Percentiles rank a stretch among this genome's conserved stretches.
phyloP scores from a whole-genome alignment of 2,113 vertebrate genomes.

The Notiomystis cincta region DNA sequence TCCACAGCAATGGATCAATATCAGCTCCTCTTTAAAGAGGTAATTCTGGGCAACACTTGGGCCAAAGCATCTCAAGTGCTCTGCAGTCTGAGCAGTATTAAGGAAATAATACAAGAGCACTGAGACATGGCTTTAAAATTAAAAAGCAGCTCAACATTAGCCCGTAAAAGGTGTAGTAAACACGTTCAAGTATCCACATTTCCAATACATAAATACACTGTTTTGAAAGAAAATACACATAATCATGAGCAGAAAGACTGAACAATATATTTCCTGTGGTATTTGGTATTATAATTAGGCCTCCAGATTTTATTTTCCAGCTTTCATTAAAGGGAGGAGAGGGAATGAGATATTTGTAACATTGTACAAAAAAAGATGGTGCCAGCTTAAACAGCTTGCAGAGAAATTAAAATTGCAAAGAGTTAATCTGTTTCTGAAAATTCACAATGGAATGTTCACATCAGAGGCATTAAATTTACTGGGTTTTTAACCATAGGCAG shows the following conservation, averaged over 20 bases:
- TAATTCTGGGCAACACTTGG: background rate
- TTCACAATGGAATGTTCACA: background rate
- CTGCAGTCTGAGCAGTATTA: background rate
- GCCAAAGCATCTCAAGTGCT: background rate
- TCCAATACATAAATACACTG: background rate
- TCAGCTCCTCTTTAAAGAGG: background rate
- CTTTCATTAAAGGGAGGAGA: background rate
- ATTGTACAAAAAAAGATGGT: background rate
- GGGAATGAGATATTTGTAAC: background rate
- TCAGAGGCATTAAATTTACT: background rate
- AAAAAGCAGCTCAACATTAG: background rate
- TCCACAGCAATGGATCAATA: background rate
- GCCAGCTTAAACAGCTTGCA: background rate
- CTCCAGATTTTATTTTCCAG: background rate
- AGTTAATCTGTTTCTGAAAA: background rate
- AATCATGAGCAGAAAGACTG: background rate
- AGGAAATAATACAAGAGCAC: background rate
- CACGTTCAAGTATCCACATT: background rate
- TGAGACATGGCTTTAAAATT: background rate
- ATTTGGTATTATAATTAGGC: background rate
- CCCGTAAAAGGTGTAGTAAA: background rate
- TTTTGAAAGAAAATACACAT: background rate
- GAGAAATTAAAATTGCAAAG: background rate
- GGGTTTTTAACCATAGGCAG: background rate
- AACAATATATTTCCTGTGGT: background rate